Conservation (phyloP, 2,888 invertebrate species). For the Adelognathus sp. region DNA sequence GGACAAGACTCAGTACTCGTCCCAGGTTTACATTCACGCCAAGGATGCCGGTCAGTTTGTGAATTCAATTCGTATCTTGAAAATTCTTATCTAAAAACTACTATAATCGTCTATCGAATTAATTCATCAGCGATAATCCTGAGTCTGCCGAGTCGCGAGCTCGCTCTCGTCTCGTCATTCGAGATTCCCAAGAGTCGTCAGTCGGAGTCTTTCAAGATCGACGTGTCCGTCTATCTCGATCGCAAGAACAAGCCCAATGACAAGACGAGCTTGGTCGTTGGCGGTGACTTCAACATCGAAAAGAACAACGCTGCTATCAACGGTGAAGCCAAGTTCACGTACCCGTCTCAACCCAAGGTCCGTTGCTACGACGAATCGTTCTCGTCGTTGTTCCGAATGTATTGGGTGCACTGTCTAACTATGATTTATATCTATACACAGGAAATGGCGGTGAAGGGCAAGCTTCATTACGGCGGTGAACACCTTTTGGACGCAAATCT, state of each 20-base stretch:
- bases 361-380: neutral
- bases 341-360: conserved; percentile 86
- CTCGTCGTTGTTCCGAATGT: neutral
- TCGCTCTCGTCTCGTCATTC: conserved; percentile 84
- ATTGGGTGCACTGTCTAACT: too few relatives aligned
- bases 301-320: conserved; percentile 81
- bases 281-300: conserved; percentile 83
- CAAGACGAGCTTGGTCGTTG: conserved; percentile 84
- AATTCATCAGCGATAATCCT: conserved; percentile 83
- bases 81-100: neutral
- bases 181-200: conserved; percentile 76
- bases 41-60: conserved; percentile 83
- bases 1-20: conserved; percentile 88
- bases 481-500: conserved; percentile 79
- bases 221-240: conserved; percentile 86
- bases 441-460: conserved; percentile 81
- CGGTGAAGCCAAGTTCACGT: conserved; percentile 85
- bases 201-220: conserved; percentile 84
- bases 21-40: conserved; percentile 86
- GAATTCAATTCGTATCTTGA: conserved; percentile 58
- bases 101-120: neutral
- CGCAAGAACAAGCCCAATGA: conserved; percentile 87
- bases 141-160: conserved; percentile 86
- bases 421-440: conserved; percentile 67
- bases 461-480: conserved; percentile 79